A percentile compares a stretch with the other conserved stretches of the same genome.
phyloP scores from a whole-genome alignment of 2,797 vertebrate genomes.

The Chloroceryle inda region DNA sequence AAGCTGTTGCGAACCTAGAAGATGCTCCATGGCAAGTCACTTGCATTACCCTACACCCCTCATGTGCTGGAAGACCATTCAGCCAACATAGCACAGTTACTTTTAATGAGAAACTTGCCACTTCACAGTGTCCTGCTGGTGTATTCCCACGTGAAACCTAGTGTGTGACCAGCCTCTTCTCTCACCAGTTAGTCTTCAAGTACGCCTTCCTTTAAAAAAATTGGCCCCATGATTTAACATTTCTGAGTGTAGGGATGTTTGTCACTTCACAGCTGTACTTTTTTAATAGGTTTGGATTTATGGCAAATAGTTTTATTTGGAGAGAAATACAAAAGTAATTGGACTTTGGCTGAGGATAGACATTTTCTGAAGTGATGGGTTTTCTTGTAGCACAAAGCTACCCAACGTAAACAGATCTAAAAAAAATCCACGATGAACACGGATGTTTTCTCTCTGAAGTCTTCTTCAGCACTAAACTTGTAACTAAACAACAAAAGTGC shows the following conservation, averaged over 20 bases:
- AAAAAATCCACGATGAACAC: background rate
- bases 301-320: background rate
- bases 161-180: background rate
- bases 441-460: background rate
- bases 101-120: background rate
- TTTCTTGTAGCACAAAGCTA: constrained; percentile 23
- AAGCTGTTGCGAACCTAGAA: background rate
- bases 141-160: rapidly evolving
- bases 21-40: background rate
- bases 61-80: rapidly evolving
- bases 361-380: background rate
- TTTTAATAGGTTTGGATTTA: constrained; percentile 37
- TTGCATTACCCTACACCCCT: rapidly evolving
- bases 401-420: constrained; percentile 30
- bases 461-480: background rate
- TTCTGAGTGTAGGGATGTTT: background rate
- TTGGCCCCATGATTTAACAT: background rate
- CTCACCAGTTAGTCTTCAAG: rapidly evolving
- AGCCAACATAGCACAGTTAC: background rate
- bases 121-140: rapidly evolving
- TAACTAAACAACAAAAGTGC: background rate
- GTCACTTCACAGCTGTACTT: constrained; percentile 38
- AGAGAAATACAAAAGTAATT: constrained; percentile 53
- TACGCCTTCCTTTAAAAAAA: background rate
- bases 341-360: constrained; percentile 35